These are phyloP conservation scores for Melieria omissa DNA, from an alignment of 2,888 invertebrate genomes.

Conservation along the genomic window DNA sequence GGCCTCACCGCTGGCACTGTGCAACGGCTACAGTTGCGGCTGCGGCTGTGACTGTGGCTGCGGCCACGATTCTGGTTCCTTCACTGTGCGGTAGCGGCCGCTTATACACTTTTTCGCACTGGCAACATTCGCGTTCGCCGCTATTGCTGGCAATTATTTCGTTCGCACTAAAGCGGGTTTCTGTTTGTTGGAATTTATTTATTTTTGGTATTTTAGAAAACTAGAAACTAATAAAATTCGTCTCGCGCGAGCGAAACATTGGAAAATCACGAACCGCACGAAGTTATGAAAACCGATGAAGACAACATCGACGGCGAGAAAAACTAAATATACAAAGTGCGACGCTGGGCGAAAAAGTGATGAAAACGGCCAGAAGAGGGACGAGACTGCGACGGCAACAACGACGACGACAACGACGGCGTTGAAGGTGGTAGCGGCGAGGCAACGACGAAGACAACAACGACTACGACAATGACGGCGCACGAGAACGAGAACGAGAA, in stretches of 20 bases:
- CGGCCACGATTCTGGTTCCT: too few relatives aligned
- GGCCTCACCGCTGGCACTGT: too few relatives aligned
- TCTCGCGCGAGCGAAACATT: constrained; percentile 37
- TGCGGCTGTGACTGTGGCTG: neutral
- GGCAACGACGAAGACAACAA: constrained; percentile 32
- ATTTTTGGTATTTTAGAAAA: too few relatives aligned
- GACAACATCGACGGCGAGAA: constrained; percentile 41
- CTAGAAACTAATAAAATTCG: neutral
- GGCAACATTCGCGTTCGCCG: too few relatives aligned
- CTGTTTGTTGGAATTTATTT: too few relatives aligned
- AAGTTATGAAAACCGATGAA: constrained; percentile 55
- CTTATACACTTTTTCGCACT: too few relatives aligned
- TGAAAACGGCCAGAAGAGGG: neutral
- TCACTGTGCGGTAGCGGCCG: too few relatives aligned
- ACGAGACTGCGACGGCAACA: constrained; percentile 26
- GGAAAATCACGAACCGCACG: constrained; percentile 50
- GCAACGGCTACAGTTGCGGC: too few relatives aligned
- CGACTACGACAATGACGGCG: constrained; percentile 18
- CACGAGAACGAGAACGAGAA: constrained; percentile 17
- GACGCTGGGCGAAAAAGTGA: constrained; percentile 4
- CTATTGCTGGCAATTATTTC: too few relatives aligned
- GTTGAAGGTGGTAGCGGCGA: constrained; percentile 16
- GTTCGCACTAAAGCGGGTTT: too few relatives aligned
- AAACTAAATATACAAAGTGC: constrained; percentile 23
- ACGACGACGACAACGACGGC: constrained; percentile 14